Evolutionary conservation across 2,888 invertebrate genomes (phyloP).

Genomic region (Trichopoda pennipes): DNA sequence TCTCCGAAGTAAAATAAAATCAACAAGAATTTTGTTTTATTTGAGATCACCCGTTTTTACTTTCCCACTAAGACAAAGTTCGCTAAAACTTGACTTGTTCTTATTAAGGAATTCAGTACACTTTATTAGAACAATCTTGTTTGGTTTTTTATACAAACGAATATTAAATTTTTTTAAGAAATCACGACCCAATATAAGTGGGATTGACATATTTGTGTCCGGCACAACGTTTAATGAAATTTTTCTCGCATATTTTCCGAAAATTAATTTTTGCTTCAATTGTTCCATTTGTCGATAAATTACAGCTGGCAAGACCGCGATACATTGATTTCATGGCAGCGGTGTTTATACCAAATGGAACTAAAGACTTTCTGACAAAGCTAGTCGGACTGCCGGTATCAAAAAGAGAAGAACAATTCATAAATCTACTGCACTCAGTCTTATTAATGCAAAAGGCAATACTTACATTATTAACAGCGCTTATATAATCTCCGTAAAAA

Average conservation of each 20-base stretch:
- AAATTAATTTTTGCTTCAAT: slow-evolving; percentile 48
- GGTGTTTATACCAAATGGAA: too few species aligned
- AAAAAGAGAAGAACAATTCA: slow-evolving; percentile 55
- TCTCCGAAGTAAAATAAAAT: too few species aligned
- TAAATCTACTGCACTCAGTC: slow-evolving; percentile 42
- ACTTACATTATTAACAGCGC: too few species aligned
- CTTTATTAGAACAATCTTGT: slow-evolving; percentile 47
- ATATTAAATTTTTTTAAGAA: too few species aligned
- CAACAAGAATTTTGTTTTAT: too few species aligned
- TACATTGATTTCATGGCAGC: slow-evolving; percentile 13
- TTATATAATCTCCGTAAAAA: too few species aligned
- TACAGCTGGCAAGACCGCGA: slow-evolving; percentile 8
- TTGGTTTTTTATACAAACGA: too few species aligned
- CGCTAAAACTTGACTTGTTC: too few species aligned
- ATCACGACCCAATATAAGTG: slow-evolving; percentile 43
- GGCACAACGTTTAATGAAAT: slow-evolving; percentile 36
- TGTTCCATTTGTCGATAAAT: slow-evolving; percentile 35
- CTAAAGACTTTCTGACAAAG: slow-evolving; percentile 25
- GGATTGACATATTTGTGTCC: slow-evolving; percentile 43
- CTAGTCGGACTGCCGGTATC: slow-evolving; percentile 58
- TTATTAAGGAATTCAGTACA: too few species aligned
- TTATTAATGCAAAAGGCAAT: too few species aligned
- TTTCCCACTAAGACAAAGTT: too few species aligned
- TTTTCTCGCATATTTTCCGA: slow-evolving; percentile 18
- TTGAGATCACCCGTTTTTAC: too few species aligned